Evolutionary conservation across 2,888 invertebrate genomes (phyloP).

Genomic region (Clistopyga incitator): DNA sequence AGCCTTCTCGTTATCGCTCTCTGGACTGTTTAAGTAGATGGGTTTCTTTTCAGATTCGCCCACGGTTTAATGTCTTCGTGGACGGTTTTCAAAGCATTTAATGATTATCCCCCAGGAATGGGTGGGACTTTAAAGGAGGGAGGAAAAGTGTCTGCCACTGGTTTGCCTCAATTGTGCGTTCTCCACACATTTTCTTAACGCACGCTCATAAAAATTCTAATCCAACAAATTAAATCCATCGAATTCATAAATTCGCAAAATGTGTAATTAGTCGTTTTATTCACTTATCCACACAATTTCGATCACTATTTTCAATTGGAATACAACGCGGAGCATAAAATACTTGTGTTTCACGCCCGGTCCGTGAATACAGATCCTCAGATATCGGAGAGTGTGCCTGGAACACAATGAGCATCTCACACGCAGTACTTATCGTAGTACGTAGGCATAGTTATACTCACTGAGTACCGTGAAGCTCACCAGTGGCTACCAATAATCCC

Average conservation of each 20-base stretch:
- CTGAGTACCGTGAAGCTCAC: not conserved
- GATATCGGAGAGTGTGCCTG: slow-evolving; percentile 19
- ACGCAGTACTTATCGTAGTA: slow-evolving; percentile 19
- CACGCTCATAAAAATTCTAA: not conserved
- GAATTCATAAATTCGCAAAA: not conserved
- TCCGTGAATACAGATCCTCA: slow-evolving; percentile 33
- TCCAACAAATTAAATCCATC: not conserved
- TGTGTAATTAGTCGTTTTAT: not conserved
- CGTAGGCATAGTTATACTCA: not conserved
- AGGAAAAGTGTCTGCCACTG: not conserved
- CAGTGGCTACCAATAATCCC: not conserved
- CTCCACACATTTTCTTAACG: not conserved
- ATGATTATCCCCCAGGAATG: slow-evolving; percentile 21
- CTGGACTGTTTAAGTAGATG: slow-evolving; percentile 34
- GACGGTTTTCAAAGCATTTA: slow-evolving; percentile 12
- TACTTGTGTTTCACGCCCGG: slow-evolving; percentile 31
- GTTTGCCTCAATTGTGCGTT: not conserved
- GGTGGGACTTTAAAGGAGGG: not conserved
- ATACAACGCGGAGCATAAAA: not conserved
- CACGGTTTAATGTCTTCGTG: slow-evolving; percentile 32
- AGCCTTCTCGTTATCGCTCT: slow-evolving; percentile 34
- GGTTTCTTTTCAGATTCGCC: slow-evolving; percentile 20
- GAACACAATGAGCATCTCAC: slow-evolving; percentile 36
- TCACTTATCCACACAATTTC: slow-evolving; percentile 12
- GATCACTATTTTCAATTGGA: slow-evolving; percentile 20